A percentile compares a stretch with the other conserved stretches of the same genome.
Conservation (phyloP, 2,888 invertebrate genomes). For the Drosophila austrosaltans region DNA sequence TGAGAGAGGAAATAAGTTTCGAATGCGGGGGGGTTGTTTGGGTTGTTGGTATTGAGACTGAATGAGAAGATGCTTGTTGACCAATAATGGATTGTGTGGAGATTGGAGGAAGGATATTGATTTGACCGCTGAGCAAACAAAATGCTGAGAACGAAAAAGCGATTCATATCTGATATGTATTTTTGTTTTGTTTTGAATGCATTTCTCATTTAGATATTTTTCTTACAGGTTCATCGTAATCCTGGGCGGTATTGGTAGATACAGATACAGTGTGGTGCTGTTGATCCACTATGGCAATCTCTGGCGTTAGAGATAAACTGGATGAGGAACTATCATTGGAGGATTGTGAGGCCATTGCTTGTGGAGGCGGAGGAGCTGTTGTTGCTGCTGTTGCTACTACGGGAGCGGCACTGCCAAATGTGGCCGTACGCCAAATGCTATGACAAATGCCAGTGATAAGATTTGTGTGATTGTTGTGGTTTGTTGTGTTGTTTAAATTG, state of each 20-base stretch:
- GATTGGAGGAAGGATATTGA: conserved; percentile 13
- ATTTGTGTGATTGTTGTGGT: conserved; percentile 45
- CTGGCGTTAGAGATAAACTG: conserved; percentile 60
- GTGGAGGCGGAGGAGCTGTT: conserved; percentile 40
- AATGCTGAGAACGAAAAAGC: conserved; percentile 39
- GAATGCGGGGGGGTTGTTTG: conserved; percentile 1
- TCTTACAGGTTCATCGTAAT: conserved; percentile 78
- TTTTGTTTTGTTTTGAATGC: background rate
- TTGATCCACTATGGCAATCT: conserved; percentile 53
- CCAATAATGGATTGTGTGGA: conserved; percentile 33
- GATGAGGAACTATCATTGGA: conserved; percentile 64
- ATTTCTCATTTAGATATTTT: conserved; percentile 41
- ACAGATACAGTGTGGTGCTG: conserved; percentile 34
- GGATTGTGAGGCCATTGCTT: conserved; percentile 40
- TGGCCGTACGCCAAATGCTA: conserved; percentile 80
- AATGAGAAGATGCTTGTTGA: conserved; percentile 45
- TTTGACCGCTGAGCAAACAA: conserved; percentile 57
- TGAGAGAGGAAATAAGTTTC: background rate
- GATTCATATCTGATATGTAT: conserved; percentile 6
- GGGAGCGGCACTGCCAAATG: conserved; percentile 74
- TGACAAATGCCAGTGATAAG: conserved; percentile 75
- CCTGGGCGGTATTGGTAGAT: conserved; percentile 52
- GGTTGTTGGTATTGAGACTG: conserved; percentile 12
- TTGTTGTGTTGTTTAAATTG: conserved; percentile 20
- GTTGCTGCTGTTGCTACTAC: conserved; percentile 35